Conservation (phyloP, 2,888 invertebrate species). For the Coenonympha glycerion region DNA sequence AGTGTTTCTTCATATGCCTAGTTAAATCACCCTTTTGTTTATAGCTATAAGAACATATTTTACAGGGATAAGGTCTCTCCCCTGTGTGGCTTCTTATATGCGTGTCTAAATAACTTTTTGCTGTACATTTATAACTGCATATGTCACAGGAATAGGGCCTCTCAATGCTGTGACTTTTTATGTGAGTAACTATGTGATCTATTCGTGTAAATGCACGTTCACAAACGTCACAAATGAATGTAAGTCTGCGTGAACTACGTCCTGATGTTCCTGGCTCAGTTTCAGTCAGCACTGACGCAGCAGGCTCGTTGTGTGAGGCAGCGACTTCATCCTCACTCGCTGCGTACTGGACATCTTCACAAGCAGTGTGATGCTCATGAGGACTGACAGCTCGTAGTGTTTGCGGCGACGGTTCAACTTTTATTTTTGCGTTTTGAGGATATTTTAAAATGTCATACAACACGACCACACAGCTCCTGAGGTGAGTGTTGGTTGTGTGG, state of each 20-base stretch:
- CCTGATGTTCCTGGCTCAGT: too few relatives aligned
- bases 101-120: not conserved
- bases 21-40: not conserved
- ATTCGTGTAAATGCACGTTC: too few relatives aligned
- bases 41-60: not conserved
- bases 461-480: not conserved
- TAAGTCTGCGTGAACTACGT: too few relatives aligned
- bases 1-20: not conserved
- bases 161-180: too few relatives aligned
- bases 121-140: not conserved
- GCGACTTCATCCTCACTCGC: too few relatives aligned
- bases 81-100: not conserved
- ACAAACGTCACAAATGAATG: too few relatives aligned
- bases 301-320: too few relatives aligned
- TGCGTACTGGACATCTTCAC: too few relatives aligned
- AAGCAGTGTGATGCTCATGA: too few relatives aligned
- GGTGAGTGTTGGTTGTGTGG: not conserved
- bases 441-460: not conserved
- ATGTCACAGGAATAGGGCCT: not conserved
- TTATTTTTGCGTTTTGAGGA: not conserved
- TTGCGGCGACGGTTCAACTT: not conserved
- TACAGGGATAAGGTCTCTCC: not conserved
- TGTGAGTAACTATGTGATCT: too few relatives aligned
- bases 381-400: not conserved
- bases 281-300: too few relatives aligned